Percentiles rank a stretch among this genome's conserved stretches.
These are phyloP conservation scores for Suncus etruscus DNA, from an alignment of 2,113 vertebrate species.

Conservation along the genomic window DNA sequence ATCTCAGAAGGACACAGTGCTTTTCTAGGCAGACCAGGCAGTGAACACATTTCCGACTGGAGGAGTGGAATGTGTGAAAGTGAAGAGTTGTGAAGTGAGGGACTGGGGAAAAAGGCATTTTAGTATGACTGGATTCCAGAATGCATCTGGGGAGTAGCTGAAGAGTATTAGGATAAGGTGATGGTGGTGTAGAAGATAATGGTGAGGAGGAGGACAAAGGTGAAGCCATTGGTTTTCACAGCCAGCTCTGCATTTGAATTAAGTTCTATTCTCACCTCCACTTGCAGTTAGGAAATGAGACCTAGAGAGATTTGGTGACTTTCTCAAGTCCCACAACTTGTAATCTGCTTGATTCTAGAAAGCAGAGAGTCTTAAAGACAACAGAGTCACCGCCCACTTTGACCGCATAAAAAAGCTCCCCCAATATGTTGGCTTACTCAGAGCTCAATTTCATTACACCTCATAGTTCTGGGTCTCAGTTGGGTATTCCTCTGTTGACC, in stretches of 20 bases:
- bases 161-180: constrained; percentile 37
- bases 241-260: not conserved
- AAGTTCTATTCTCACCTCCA: not conserved
- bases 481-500: not conserved
- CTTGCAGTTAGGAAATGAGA: not conserved
- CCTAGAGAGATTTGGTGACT: not conserved
- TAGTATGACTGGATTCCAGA: not conserved
- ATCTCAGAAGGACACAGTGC: not conserved
- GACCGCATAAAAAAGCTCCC: not conserved
- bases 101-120: not conserved
- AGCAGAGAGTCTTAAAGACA: not conserved
- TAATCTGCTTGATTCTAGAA: too few relatives aligned
- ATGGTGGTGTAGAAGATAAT: not conserved
- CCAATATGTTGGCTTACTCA: not conserved
- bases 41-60: not conserved
- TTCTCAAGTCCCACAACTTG: too few relatives aligned
- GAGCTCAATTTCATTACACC: not conserved
- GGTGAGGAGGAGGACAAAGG: not conserved
- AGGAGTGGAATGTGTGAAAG: not conserved
- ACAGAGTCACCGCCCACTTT: not conserved
- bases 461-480: not conserved
- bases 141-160: not conserved
- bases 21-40: not conserved
- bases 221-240: not conserved
- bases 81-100: not conserved